These are phyloP conservation scores for Galemys pyrenaicus DNA, from an alignment of 2,113 vertebrate genomes.

Conservation along the genomic window DNA sequence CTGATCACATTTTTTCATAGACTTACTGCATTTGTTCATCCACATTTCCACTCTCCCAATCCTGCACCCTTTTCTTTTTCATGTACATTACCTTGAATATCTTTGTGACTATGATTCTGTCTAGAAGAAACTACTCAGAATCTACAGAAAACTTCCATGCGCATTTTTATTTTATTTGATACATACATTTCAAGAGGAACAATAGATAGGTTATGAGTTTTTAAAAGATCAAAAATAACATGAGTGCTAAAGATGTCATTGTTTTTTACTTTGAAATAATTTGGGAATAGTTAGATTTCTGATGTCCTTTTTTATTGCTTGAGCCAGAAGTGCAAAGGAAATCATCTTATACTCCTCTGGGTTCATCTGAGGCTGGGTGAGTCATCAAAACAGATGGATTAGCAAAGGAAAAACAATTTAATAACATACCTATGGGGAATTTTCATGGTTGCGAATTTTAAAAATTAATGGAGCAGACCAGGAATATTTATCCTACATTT, in stretches of 20 bases:
- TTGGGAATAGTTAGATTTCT: background rate
- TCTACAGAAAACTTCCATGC: background rate
- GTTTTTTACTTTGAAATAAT: background rate
- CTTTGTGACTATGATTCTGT: background rate
- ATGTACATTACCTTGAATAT: background rate
- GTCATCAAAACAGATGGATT: too few relatives aligned
- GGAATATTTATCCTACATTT: too few relatives aligned
- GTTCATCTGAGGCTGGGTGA: too few relatives aligned
- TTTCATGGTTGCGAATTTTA: too few relatives aligned
- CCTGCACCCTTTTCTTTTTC: background rate
- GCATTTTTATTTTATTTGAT: background rate
- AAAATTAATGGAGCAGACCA: too few relatives aligned
- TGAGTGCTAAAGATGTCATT: background rate
- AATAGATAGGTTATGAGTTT: background rate
- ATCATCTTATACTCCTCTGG: too few relatives aligned
- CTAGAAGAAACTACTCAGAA: background rate
- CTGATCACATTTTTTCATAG: background rate
- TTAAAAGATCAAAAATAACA: background rate
- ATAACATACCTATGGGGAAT: too few relatives aligned
- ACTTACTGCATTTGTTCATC: background rate
- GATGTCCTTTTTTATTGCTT: background rate
- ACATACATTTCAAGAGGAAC: background rate
- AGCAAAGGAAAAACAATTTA: too few relatives aligned
- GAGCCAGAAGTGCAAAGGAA: too few relatives aligned
- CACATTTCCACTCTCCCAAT: background rate